Conservation (phyloP, 2,888 invertebrate species). For the Amphipoea lucens region DNA sequence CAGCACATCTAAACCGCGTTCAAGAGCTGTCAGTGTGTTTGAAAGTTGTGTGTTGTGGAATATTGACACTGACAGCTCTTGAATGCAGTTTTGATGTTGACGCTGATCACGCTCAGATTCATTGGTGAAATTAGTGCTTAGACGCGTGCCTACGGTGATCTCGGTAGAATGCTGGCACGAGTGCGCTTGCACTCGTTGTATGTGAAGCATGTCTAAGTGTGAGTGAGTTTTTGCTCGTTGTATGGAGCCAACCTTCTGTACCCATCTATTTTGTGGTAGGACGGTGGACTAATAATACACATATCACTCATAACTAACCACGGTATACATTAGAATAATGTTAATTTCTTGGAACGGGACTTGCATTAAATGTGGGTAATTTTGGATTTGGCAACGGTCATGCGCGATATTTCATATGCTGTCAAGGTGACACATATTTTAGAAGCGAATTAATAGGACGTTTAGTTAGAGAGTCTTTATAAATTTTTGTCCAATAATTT, state of each 20-base stretch:
- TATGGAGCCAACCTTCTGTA: background rate
- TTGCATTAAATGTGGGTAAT: slow-evolving; percentile 37
- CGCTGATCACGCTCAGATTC: no score
- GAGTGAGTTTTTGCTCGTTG: background rate
- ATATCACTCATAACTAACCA: slow-evolving; percentile 58
- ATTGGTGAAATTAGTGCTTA: background rate
- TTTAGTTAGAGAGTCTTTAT: slow-evolving; percentile 1
- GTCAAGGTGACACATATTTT: slow-evolving; percentile 25
- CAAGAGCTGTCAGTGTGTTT: background rate
- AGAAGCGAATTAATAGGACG: slow-evolving; percentile 7
- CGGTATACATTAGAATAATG: slow-evolving; percentile 25
- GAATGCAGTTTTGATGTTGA: no score
- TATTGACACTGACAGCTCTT: no score
- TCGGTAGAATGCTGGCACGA: background rate
- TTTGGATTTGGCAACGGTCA: slow-evolving; percentile 40
- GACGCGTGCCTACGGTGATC: background rate
- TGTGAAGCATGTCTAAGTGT: background rate
- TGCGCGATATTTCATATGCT: slow-evolving; percentile 20
- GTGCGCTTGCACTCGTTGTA: background rate
- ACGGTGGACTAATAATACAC: slow-evolving; percentile 58
- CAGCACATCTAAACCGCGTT: background rate
- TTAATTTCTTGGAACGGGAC: slow-evolving; percentile 33
- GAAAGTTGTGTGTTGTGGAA: no score
- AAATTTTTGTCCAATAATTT: background rate
- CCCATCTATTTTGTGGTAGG: slow-evolving; percentile 16